Percentiles rank a stretch among this genome's conserved stretches.
Evolutionary conservation across 2,113 vertebrate species (phyloP).

Genomic region (Notarius lentiginosus): DNA sequence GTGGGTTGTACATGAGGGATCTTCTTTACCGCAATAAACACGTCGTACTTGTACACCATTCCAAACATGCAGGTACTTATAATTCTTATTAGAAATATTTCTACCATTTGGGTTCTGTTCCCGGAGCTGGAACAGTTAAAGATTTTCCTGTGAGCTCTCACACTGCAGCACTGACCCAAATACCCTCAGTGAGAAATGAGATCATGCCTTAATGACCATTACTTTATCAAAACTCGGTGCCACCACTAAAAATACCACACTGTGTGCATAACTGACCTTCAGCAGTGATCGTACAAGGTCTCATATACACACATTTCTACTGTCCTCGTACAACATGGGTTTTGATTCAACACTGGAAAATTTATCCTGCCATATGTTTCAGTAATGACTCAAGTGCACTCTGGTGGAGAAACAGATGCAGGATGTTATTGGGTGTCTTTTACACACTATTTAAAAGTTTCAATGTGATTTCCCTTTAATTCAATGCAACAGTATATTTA

Average conservation of each 20-base stretch:
- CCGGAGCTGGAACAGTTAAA: constrained; percentile 25
- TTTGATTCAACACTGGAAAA: background rate
- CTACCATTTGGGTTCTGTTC: constrained; percentile 17
- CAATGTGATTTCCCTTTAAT: constrained; percentile 10
- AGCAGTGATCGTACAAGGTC: background rate
- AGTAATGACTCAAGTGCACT: background rate
- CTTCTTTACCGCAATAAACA: background rate
- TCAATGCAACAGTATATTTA: background rate
- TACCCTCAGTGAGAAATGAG: constrained; percentile 34
- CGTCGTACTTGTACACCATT: background rate
- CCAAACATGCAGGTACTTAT: too few relatives aligned
- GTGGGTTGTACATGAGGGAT: background rate
- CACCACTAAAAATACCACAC: constrained; percentile 24
- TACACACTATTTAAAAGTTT: background rate
- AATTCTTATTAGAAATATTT: background rate
- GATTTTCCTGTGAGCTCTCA: constrained; percentile 19
- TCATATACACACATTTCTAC: background rate
- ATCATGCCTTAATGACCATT: constrained; percentile 27
- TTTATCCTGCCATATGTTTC: background rate
- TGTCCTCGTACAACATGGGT: background rate
- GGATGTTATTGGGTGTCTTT: background rate
- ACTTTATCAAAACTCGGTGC: constrained; percentile 30
- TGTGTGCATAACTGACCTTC: background rate
- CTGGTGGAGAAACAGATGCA: background rate
- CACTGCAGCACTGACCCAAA: constrained; percentile 24